Base-by-base conservation (phyloP, 2,113 vertebrate genomes). In the Oncorhynchus mykiss region DNA sequence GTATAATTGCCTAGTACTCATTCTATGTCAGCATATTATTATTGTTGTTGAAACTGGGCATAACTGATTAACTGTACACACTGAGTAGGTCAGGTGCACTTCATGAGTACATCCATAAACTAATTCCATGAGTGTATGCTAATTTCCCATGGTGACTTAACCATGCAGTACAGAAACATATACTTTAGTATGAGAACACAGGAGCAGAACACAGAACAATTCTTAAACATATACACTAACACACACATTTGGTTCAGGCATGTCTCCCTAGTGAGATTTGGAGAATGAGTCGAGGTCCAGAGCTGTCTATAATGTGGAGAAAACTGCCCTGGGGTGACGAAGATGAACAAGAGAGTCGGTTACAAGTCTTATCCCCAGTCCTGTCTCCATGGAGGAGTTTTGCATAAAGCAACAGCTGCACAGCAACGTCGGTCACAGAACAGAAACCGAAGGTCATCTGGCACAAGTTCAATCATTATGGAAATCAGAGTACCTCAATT, bases 361-460 rank as follows among this genome's bases (percentile, higher is more conserved):
- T 70, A 71, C 59, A 72, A 76, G 66, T 76, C 81, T 89, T 91
- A 88, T 91, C 86, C 85, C 39, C 39, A 81, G 78, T 74, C 2
- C 70, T 25, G 84, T 91, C 91, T 91, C 86, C 48, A 75, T 13
- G 73, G 90, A 92, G 73, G 74, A 80, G 77, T 88, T 91, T 87
- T 82, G 89, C 85, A 89, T 86, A 90, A 89, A 86, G 89, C 82
- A 91, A 88, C 91, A 91, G 91, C 92, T 91, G 90, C 81, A 72
- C 81, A 2, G 76, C 75, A 84, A 82, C 62, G 48, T 73, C 13
- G 73, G 81, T 91, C 82, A 80, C 83, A 78, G 80, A 85, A 78
- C 75, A 70, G 79, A 87, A 85, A 87, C 71, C 80, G 48, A 69
- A 73, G 91, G 90, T 91, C 89, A 88, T 86, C 86, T 91, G 88